Percentiles rank a stretch among this genome's conserved stretches.
Conservation (phyloP, 2,888 invertebrate species). For the Melieria picta region DNA sequence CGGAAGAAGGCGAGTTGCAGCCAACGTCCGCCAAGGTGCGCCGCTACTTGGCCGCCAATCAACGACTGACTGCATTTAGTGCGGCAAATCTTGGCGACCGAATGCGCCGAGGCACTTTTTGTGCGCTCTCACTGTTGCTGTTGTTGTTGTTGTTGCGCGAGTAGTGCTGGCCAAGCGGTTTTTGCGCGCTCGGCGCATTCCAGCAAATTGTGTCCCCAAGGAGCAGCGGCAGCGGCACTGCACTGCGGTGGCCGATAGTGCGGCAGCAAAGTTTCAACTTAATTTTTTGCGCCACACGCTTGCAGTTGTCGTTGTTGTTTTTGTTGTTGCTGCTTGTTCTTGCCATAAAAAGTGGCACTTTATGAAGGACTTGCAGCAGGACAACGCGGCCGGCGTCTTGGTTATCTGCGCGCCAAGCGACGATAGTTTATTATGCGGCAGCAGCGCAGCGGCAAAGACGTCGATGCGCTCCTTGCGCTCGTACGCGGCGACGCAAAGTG, state of each 20-base stretch:
- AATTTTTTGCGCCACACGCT: too few relatives aligned
- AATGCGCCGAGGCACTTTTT: background rate
- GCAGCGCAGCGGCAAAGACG: background rate
- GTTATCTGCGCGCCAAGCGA: background rate
- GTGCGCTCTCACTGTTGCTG: background rate
- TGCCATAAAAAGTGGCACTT: background rate
- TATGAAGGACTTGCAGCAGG: slow-evolving; percentile 18
- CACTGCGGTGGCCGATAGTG: too few relatives aligned
- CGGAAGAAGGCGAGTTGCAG: background rate
- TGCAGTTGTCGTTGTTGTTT: too few relatives aligned
- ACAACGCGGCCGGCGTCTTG: too few relatives aligned
- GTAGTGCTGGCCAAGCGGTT: background rate
- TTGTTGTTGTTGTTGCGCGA: background rate
- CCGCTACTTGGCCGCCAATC: slow-evolving; percentile 32
- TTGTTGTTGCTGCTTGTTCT: background rate
- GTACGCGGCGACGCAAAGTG: background rate
- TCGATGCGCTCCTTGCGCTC: too few relatives aligned
- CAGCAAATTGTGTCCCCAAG: slow-evolving; percentile 21
- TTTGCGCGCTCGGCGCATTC: background rate
- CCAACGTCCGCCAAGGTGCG: background rate
- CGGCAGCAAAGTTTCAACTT: too few relatives aligned
- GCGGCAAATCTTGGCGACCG: slow-evolving; percentile 39
- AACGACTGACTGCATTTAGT: slow-evolving; percentile 45
- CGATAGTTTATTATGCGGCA: background rate
- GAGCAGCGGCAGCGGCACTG: background rate